Percentiles rank a stretch among this genome's conserved stretches.
Evolutionary conservation across 2,888 invertebrate species (phyloP).

Genomic region (Cerastis leucographa): DNA sequence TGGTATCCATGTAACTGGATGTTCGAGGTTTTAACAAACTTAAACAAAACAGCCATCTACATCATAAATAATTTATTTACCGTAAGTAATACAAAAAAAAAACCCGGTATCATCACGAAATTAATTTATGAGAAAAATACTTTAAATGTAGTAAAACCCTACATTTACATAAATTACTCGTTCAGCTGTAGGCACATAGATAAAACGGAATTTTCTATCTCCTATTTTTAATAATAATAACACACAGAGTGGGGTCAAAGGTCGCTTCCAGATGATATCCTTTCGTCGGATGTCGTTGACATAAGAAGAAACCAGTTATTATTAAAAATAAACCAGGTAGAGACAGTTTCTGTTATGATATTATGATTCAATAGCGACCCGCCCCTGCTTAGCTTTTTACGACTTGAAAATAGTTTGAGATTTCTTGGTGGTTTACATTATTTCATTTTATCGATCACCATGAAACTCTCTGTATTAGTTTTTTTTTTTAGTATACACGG

Average conservation of each 20-base stretch:
- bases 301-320: slow-evolving; percentile 32
- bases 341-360: slow-evolving; percentile 14
- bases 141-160: not conserved
- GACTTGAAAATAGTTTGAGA: not conserved
- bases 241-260: slow-evolving; percentile 40
- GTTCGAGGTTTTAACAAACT: not conserved
- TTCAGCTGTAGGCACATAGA: slow-evolving; percentile 1
- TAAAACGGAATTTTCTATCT: not conserved
- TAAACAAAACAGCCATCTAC: not conserved
- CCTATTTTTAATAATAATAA: not conserved
- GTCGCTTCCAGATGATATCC: slow-evolving; percentile 13
- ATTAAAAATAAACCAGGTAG: slow-evolving; percentile 23
- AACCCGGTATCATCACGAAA: not conserved
- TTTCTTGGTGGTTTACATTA: not conserved
- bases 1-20: not conserved
- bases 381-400: not conserved
- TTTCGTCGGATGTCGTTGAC: slow-evolving; percentile 53
- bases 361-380: slow-evolving; percentile 13
- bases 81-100: not conserved
- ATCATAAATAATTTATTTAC: slow-evolving; percentile 1
- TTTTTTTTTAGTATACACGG: too few relatives aligned
- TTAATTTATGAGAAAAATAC: slow-evolving; percentile 8
- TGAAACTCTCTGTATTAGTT: not conserved
- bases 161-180: not conserved
- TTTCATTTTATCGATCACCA: not conserved